Evolutionary conservation across 2,888 invertebrate genomes (phyloP).

Genomic region (Cinara cedri): DNA sequence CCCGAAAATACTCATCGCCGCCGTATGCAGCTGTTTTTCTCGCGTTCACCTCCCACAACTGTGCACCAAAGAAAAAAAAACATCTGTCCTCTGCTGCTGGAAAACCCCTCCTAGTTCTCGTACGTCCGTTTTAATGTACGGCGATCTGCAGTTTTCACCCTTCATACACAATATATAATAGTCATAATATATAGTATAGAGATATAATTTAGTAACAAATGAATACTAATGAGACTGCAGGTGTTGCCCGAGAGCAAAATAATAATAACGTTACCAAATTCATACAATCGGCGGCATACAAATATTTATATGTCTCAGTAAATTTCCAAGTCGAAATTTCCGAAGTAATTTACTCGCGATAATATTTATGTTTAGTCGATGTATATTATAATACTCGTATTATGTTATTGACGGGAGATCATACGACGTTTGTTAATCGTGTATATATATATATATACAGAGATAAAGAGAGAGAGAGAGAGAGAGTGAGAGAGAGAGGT

Average conservation of each 20-base stretch:
- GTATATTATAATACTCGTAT: too few relatives aligned
- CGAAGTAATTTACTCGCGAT: too few relatives aligned
- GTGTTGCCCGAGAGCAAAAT: background rate
- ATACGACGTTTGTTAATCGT: too few relatives aligned
- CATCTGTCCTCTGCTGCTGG: slow-evolving; percentile 38
- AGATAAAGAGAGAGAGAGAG: background rate
- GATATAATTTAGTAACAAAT: slow-evolving; percentile 8
- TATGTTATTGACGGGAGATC: too few relatives aligned
- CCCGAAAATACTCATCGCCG: slow-evolving; percentile 14
- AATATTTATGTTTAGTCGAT: too few relatives aligned
- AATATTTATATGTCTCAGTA: too few relatives aligned
- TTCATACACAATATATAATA: slow-evolving; percentile 4
- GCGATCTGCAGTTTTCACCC: slow-evolving; percentile 5
- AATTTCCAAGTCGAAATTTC: too few relatives aligned
- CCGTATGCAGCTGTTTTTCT: slow-evolving; percentile 43
- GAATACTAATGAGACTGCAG: slow-evolving; percentile 44
- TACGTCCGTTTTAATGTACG: background rate
- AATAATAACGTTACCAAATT: background rate
- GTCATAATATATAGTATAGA: background rate
- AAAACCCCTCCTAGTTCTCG: slow-evolving; percentile 9
- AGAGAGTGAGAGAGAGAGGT: background rate
- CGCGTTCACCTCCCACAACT: slow-evolving; percentile 10
- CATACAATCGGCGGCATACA: too few relatives aligned
- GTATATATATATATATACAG: background rate
- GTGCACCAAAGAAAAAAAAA: too few relatives aligned